Conservation (phyloP, 2,888 invertebrate species). For the Spialia ferax region DNA sequence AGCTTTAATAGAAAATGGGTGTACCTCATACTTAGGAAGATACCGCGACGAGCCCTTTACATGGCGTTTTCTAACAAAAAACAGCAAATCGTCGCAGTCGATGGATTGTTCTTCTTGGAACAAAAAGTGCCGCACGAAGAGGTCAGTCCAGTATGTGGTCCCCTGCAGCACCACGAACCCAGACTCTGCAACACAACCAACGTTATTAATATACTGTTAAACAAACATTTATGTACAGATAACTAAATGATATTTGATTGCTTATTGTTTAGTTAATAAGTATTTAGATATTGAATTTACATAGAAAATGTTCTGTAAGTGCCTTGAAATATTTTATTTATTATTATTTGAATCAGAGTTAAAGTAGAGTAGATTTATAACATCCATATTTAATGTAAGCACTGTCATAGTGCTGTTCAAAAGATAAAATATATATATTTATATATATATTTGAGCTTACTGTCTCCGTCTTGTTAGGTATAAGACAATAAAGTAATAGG, state of each 20-base stretch:
- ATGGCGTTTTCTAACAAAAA: conserved; percentile 97
- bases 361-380: conserved; percentile 24
- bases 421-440: too few species aligned
- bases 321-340: conserved; percentile 38
- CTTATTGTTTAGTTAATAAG: background rate
- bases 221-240: background rate
- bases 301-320: conserved; percentile 27
- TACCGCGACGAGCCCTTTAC: conserved; percentile 95
- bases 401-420: conserved; percentile 1
- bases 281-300: conserved; percentile 11
- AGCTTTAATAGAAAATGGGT: background rate
- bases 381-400: conserved; percentile 7
- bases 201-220: background rate
- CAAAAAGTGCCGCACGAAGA: conserved; percentile 97
- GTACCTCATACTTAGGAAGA: conserved; percentile 95
- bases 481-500: conserved; percentile 19
- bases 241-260: background rate
- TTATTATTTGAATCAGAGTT: conserved; percentile 28
- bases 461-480: conserved; percentile 33
- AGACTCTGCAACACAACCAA: conserved; percentile 88
- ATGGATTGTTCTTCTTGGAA: conserved; percentile 96
- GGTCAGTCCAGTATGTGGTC: conserved; percentile 98
- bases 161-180: conserved; percentile 97
- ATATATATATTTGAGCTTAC: conserved; percentile 30
- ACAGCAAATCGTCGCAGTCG: conserved; percentile 97